These are phyloP conservation scores for Cossypha niveicapilla DNA, from an alignment of 2,797 vertebrate species.

Conservation along the genomic window DNA sequence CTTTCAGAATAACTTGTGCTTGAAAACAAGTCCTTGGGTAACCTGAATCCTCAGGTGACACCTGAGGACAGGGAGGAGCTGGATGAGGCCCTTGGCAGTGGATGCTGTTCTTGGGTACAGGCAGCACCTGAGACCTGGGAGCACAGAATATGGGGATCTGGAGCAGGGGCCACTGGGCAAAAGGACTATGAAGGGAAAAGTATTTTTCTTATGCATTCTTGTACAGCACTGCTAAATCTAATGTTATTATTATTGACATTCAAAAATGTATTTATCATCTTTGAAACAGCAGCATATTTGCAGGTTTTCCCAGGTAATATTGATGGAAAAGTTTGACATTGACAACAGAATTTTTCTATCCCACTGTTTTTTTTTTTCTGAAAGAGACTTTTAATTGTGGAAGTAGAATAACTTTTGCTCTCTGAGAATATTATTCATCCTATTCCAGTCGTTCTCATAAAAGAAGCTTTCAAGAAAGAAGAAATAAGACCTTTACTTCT, in stretches of 20 bases:
- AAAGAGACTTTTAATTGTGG: background rate
- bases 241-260: fast-evolving
- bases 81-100: background rate
- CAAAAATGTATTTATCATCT: background rate
- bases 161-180: background rate
- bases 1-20: background rate
- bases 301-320: background rate
- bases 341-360: background rate
- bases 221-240: background rate
- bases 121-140: background rate
- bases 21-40: background rate
- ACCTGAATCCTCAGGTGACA: background rate
- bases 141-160: background rate
- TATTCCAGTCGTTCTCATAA: background rate
- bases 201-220: background rate
- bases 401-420: conserved; percentile 11
- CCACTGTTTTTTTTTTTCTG: background rate
- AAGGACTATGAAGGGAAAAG: background rate
- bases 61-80: background rate
- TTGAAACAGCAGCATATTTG: background rate
- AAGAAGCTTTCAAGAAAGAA: conserved; percentile 3
- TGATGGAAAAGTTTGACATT: background rate
- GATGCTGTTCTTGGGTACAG: background rate
- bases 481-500: background rate
- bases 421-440: background rate